Percentiles rank a stretch among this genome's conserved stretches.
Evolutionary conservation across 2,113 vertebrate genomes (phyloP).

Genomic region (Phrynosoma blainvillii): DNA sequence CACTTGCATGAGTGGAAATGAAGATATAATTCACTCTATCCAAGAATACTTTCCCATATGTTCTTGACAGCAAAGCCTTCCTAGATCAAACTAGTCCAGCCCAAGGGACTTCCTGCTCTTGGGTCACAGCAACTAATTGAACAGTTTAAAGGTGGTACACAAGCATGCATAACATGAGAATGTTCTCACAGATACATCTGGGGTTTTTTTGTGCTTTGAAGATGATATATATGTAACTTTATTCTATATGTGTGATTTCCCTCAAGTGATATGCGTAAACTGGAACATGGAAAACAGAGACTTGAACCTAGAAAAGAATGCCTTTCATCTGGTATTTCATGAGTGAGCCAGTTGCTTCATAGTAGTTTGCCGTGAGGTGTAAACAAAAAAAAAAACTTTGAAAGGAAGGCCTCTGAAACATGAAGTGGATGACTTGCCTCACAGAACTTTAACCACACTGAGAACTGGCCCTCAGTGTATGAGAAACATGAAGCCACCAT

Average conservation of each 20-base stretch:
- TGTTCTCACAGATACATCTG: neutral
- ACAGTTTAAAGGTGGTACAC: neutral
- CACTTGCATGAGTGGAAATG: slow-evolving; percentile 69
- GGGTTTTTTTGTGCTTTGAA: neutral
- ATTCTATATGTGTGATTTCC: neutral
- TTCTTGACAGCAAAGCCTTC: slow-evolving; percentile 58
- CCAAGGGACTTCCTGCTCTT: slow-evolving; percentile 20
- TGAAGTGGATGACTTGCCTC: neutral
- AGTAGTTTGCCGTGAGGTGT: neutral
- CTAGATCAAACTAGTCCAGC: slow-evolving; percentile 24
- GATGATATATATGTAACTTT: neutral
- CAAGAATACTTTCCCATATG: slow-evolving; percentile 65
- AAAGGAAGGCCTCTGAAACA: neutral
- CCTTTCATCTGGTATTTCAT: neutral
- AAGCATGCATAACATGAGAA: neutral
- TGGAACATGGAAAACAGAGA: neutral
- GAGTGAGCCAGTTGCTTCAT: neutral
- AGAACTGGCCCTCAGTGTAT: neutral
- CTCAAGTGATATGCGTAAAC: neutral
- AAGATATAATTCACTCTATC: slow-evolving; percentile 69
- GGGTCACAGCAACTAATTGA: neutral
- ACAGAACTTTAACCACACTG: neutral
- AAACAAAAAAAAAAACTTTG: neutral
- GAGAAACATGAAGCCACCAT: neutral
- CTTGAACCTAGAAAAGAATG: neutral